Percentiles rank a stretch among this genome's conserved stretches.
Evolutionary conservation across 1,140 invertebrate species (phyloP).

Genomic region (Physella acuta): DNA sequence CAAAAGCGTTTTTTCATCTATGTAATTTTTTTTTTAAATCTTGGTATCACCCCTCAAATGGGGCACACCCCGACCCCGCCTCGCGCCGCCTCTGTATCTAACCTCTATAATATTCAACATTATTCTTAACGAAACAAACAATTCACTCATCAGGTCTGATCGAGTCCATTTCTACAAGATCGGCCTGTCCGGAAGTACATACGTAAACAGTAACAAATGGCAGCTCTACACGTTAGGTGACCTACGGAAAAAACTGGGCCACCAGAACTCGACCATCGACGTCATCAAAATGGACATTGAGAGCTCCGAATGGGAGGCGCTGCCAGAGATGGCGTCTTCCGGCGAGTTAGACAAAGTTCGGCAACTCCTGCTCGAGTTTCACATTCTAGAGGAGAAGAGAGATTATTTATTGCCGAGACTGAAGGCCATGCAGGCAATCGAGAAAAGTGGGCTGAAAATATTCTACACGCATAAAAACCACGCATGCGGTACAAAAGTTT

Average conservation of each 20-base stretch:
- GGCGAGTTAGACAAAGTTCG: neutral
- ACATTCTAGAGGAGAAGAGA: neutral
- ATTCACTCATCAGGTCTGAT: neutral
- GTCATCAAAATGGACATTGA: slow-evolving; percentile 19
- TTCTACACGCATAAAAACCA: neutral
- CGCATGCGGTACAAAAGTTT: neutral
- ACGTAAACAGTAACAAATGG: neutral
- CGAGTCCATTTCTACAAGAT: neutral
- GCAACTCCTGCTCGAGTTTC: slow-evolving; percentile 14
- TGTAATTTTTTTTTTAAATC: no score
- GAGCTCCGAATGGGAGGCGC: slow-evolving; percentile 11
- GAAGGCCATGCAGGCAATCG: neutral
- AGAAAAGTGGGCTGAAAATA: neutral
- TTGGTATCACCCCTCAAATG: no score
- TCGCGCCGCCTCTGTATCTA: no score
- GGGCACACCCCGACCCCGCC: no score
- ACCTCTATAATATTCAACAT: no score
- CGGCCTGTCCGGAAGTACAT: neutral
- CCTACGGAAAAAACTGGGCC: neutral
- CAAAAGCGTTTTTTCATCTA: no score
- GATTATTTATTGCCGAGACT: neutral
- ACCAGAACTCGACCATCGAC: neutral
- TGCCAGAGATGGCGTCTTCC: neutral
- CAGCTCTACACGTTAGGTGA: slow-evolving; percentile 1
- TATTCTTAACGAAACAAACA: no score